phyloP scores from a whole-genome alignment of 2,113 vertebrate species.

The Cinclus mexicanus region DNA sequence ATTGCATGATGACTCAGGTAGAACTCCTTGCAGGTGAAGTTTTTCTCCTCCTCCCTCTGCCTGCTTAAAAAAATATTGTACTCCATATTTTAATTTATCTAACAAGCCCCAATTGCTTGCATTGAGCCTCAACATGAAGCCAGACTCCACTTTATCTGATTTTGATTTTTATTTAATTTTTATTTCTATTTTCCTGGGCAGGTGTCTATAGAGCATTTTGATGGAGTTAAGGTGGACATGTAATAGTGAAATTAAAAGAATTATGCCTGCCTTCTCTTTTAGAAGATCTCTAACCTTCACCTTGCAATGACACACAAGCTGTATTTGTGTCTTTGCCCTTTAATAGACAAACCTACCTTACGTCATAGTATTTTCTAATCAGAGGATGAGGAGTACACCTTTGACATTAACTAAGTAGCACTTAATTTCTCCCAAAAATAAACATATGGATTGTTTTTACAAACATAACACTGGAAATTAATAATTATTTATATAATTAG shows the following conservation, averaged over 20 bases:
- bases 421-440: background rate
- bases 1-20: constrained; percentile 3
- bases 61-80: background rate
- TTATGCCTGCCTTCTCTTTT: background rate
- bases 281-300: background rate
- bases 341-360: background rate
- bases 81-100: background rate
- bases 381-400: background rate
- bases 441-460: background rate
- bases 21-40: background rate
- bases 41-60: background rate
- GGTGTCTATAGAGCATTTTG: background rate
- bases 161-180: background rate
- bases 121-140: background rate
- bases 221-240: fast-evolving
- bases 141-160: background rate
- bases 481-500: background rate
- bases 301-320: background rate
- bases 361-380: background rate
- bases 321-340: background rate
- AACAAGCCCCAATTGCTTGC: background rate
- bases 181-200: background rate
- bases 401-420: background rate
- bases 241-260: background rate
- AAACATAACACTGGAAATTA: background rate